Percentiles rank a stretch among this genome's conserved stretches.
These are phyloP conservation scores for Timandra comae DNA, from an alignment of 2,888 invertebrate genomes.

Conservation along the genomic window DNA sequence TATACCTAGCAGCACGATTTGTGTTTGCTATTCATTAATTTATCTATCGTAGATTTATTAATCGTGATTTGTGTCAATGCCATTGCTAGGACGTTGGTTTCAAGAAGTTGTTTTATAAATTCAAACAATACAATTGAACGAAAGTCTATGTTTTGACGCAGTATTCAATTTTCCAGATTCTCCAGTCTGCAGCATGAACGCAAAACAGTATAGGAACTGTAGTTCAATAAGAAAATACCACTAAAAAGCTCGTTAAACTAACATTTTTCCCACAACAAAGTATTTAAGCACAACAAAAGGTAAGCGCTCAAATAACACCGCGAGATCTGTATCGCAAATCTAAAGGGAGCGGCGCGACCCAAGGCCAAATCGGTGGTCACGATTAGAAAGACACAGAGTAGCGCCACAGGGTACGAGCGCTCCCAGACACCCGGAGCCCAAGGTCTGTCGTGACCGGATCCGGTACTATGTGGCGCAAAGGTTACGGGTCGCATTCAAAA, in stretches of 20 bases:
- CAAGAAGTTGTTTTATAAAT: too few species aligned
- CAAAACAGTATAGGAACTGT: background rate
- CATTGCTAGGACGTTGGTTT: too few species aligned
- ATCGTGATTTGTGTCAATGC: too few species aligned
- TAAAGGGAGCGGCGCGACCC: constrained; percentile 59
- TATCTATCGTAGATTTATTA: too few species aligned
- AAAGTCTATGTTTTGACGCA: too few species aligned
- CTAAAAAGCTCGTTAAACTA: constrained; percentile 7
- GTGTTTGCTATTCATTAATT: too few species aligned
- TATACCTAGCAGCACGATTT: too few species aligned
- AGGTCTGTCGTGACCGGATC: constrained; percentile 63
- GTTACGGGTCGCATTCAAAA: constrained; percentile 52
- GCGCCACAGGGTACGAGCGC: constrained; percentile 19
- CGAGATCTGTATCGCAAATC: constrained; percentile 52
- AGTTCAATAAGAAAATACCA: constrained; percentile 4
- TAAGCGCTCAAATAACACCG: constrained; percentile 32
- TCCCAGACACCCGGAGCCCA: constrained; percentile 43
- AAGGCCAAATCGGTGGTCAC: constrained; percentile 61
- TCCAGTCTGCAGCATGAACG: background rate
- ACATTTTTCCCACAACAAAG: constrained; percentile 30
- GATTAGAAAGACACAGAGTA: constrained; percentile 55
- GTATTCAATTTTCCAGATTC: too few species aligned
- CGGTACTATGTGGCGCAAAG: constrained; percentile 44
- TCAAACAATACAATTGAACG: too few species aligned
- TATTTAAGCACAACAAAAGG: constrained; percentile 36